Conservation (phyloP, 2,888 invertebrate species). For the Prosapia bicincta region DNA sequence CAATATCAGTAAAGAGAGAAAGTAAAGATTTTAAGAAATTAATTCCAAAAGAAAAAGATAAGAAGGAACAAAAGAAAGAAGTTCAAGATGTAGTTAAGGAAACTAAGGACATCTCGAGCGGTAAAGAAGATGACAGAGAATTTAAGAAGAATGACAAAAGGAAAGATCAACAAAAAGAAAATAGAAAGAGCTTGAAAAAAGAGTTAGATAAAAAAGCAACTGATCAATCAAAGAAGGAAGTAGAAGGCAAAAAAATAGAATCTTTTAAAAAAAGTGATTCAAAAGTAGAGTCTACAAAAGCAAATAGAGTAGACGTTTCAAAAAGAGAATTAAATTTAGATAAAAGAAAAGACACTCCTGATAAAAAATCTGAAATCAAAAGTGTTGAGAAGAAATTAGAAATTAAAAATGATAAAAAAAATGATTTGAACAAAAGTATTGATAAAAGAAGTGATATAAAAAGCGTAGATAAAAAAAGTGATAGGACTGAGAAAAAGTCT, state of each 20-base stretch:
- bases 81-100: background rate
- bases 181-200: background rate
- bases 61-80: background rate
- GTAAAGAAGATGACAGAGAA: background rate
- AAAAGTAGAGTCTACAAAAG: background rate
- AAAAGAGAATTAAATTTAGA: background rate
- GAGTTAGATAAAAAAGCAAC: background rate
- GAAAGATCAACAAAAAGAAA: background rate
- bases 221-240: background rate
- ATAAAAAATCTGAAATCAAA: background rate
- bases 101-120: background rate
- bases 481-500: background rate
- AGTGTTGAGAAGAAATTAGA: background rate
- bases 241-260: background rate
- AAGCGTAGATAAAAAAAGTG: background rate
- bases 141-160: background rate
- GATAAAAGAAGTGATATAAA: background rate
- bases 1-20: background rate
- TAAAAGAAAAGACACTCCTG: background rate
- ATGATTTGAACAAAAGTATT: background rate
- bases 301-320: background rate
- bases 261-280: background rate
- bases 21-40: background rate
- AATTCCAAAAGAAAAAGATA: background rate
- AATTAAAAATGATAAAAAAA: background rate